These are phyloP conservation scores for Aricia artaxerxes DNA, from an alignment of 2,888 invertebrate genomes.

Conservation along the genomic window DNA sequence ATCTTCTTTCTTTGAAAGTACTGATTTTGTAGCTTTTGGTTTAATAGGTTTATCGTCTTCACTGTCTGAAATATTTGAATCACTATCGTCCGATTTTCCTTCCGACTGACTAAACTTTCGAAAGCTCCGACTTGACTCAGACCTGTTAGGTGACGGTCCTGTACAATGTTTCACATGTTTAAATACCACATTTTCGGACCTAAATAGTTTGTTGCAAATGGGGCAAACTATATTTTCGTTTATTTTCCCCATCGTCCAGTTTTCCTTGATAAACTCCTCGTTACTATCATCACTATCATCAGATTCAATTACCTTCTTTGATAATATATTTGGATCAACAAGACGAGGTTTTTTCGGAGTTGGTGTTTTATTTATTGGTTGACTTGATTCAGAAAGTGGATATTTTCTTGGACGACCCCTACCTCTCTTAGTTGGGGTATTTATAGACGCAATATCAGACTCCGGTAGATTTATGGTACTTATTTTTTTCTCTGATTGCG, in stretches of 20 bases:
- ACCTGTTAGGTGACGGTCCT: conserved; percentile 71
- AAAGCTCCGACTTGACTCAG: conserved; percentile 64
- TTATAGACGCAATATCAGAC: conserved; percentile 48
- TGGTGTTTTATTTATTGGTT: conserved; percentile 50
- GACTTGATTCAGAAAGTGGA: conserved; percentile 58
- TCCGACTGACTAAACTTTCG: conserved; percentile 57
- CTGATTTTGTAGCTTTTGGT: conserved; percentile 51
- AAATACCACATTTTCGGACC: conserved; percentile 75
- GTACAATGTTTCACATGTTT: conserved; percentile 78
- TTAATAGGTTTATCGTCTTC: conserved; percentile 53
- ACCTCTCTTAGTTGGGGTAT: conserved; percentile 67
- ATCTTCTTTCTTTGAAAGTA: conserved; percentile 50
- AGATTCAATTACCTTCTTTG: conserved; percentile 55
- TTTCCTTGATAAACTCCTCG: conserved; percentile 63
- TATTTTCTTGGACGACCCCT: conserved; percentile 73
- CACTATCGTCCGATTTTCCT: conserved; percentile 53
- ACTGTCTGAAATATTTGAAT: conserved; percentile 57
- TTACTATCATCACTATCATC: conserved; percentile 49
- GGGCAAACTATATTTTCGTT: conserved; percentile 77
- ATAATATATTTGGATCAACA: conserved; percentile 53
- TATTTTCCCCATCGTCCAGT: conserved; percentile 79
- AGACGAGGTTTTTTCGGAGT: conserved; percentile 66
- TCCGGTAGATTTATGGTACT: conserved; percentile 43
- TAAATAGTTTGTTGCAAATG: conserved; percentile 72
- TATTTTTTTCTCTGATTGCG: conserved; percentile 58